Base-by-base conservation (phyloP, 2,888 invertebrate species). In the Steinernema hermaphroditum region DNA sequence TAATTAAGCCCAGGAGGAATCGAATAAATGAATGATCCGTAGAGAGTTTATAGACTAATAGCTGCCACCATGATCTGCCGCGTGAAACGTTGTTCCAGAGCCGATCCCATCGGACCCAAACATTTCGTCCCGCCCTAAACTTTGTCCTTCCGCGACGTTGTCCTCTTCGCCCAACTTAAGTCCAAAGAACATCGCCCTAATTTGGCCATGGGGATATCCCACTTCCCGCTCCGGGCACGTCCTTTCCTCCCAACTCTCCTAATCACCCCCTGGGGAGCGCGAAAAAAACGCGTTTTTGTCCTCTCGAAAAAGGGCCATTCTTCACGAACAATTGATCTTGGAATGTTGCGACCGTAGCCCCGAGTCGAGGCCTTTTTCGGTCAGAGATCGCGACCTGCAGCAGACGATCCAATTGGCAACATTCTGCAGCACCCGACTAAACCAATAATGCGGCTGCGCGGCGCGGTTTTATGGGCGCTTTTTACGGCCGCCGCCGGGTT, bases 401-500 rank as follows among this genome's bases (percentile, higher is more conserved):
- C 27, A 54, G 54, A 54, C 54, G 16, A 24, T 8, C 19, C 54
- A 24, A 14, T 22, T 54, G n/a, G 54, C 54, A 54, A 54, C 54
- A 54, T 54, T 54, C 24, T 27, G 27, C 54, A 19, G 22, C 54
- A 8, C 12, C n/a, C 54, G n/a, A 14, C 54, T 27, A 54, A 54
- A 54, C 54, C 54, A 54, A 54, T 54, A 54, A 54, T 54, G 27
- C 54, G 27, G 46, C 46, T 27, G 54, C 27, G 54, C 49, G 12
- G 9, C 19, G 49, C 54, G 46, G 54, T 54, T 54, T 54, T 54
- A 54, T 24, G 54, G 54, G 6, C 54, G 54, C 54, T 54, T 54
- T 41, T 54, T 54, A 54, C 54, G 54, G 54, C 54, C 27, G 27
- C 24, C 27, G 22, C 22, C 12, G 27, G 12, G 6, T 19, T 6